These are phyloP conservation scores for Apostichopus japonicus DNA, from an alignment of 35 echinoderm and acorn worm genomes.

Conservation along the genomic window DNA sequence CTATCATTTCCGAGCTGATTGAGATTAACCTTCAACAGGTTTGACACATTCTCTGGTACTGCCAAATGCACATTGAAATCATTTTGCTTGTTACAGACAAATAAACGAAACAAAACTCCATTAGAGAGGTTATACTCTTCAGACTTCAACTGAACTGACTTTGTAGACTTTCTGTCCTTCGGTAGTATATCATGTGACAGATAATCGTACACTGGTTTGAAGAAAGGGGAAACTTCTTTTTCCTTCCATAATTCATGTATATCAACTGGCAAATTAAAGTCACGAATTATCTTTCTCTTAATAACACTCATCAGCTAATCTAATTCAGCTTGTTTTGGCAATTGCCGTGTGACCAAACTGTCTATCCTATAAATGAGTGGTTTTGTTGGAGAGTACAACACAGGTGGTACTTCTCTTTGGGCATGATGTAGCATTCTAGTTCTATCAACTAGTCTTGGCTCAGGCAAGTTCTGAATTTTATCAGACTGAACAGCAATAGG, in stretches of 20 bases:
- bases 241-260: constrained; percentile 27
- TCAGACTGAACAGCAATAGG: neutral
- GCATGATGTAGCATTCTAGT: neutral
- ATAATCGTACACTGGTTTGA: constrained; percentile 71
- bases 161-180: constrained; percentile 50
- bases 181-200: constrained; percentile 66
- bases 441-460: constrained; percentile 60
- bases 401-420: constrained; percentile 13
- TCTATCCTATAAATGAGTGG: constrained; percentile 51
- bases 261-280: constrained; percentile 65
- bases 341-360: constrained; percentile 42
- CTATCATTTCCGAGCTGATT: constrained; percentile 30
- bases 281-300: constrained; percentile 57
- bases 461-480: neutral
- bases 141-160: constrained; percentile 32
- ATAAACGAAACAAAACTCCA: constrained; percentile 49
- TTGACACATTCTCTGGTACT: constrained; percentile 32
- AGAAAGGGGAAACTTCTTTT: constrained; percentile 53
- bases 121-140: constrained; percentile 72
- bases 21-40: constrained; percentile 42
- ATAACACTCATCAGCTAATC: constrained; percentile 49
- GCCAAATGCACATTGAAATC: constrained; percentile 39
- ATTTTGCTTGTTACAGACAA: constrained; percentile 18
- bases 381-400: constrained; percentile 48
- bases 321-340: constrained; percentile 60